Evolutionary conservation across 2,113 vertebrate genomes (phyloP).

Genomic region (Holacanthus passer): DNA sequence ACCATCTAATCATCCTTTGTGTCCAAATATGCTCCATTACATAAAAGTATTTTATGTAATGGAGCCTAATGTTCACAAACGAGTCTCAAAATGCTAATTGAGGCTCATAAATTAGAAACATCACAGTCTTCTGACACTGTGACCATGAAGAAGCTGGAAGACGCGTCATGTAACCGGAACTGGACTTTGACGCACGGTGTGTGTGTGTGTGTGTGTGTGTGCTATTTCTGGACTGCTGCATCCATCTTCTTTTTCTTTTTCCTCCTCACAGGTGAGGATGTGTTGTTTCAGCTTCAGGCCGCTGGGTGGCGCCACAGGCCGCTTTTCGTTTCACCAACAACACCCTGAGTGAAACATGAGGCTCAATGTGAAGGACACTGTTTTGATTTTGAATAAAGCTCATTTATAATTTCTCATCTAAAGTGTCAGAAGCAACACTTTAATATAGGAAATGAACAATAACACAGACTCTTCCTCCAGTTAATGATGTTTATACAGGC

Average conservation of each 20-base stretch:
- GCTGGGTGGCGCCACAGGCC: constrained; percentile 63
- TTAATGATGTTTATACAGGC: too few relatives aligned
- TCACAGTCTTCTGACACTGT: constrained; percentile 23
- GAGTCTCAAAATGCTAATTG: constrained; percentile 21
- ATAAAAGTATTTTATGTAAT: too few relatives aligned
- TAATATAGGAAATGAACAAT: too few relatives aligned
- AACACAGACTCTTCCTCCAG: too few relatives aligned
- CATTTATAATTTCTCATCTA: background rate
- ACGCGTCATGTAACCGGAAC: constrained; percentile 53
- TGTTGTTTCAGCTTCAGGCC: background rate
- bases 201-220: background rate
- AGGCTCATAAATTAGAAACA: constrained; percentile 26
- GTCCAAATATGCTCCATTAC: background rate
- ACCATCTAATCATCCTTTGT: background rate
- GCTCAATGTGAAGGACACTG: background rate
- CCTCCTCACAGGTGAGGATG: background rate
- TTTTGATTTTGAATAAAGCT: background rate
- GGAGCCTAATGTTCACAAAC: too few relatives aligned
- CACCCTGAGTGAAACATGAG: background rate
- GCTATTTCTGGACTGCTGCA: constrained; percentile 55
- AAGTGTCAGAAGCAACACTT: too few relatives aligned
- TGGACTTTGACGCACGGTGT: constrained; percentile 65
- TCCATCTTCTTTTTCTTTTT: background rate
- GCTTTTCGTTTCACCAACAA: background rate
- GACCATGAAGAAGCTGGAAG: constrained; percentile 34